These are phyloP conservation scores for Acropora yongei DNA, from an alignment of 64 coral and sea anemone species.

Conservation along the genomic window DNA sequence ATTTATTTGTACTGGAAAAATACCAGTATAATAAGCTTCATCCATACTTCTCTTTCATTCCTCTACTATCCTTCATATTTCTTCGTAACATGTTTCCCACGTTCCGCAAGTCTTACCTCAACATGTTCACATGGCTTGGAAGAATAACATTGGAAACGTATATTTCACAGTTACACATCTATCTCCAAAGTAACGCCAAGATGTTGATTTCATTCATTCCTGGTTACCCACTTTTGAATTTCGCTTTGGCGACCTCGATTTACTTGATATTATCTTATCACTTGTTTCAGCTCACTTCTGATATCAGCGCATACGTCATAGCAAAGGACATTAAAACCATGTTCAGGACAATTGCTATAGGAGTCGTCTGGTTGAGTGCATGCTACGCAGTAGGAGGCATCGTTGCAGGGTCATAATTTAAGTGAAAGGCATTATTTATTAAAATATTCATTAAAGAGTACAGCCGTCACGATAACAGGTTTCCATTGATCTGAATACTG, in stretches of 20 bases:
- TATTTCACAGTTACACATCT: conserved; percentile 87
- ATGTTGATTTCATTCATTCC: conserved; percentile 74
- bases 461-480: too few relatives aligned
- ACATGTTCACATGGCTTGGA: conserved; percentile 87
- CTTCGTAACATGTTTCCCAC: conserved; percentile 80
- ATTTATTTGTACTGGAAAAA: conserved; percentile 78
- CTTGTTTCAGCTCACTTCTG: conserved; percentile 77
- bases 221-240: conserved; percentile 84
- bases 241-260: conserved; percentile 63
- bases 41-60: conserved; percentile 81
- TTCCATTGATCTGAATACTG: too few relatives aligned
- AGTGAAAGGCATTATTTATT: too few relatives aligned
- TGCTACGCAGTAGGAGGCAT: conserved; percentile 39
- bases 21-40: conserved; percentile 83
- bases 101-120: conserved; percentile 55
- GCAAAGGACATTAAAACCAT: conserved; percentile 56
- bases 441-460: too few relatives aligned
- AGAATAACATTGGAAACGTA: conserved; percentile 91
- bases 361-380: conserved; percentile 38
- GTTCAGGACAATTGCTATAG: conserved; percentile 25
- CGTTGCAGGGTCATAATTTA: neutral
- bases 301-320: conserved; percentile 77
- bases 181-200: conserved; percentile 82
- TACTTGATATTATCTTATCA: conserved; percentile 85
- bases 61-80: conserved; percentile 79